Base-by-base conservation (phyloP, 2,113 vertebrate species). In the Dasyprocta punctata region DNA sequence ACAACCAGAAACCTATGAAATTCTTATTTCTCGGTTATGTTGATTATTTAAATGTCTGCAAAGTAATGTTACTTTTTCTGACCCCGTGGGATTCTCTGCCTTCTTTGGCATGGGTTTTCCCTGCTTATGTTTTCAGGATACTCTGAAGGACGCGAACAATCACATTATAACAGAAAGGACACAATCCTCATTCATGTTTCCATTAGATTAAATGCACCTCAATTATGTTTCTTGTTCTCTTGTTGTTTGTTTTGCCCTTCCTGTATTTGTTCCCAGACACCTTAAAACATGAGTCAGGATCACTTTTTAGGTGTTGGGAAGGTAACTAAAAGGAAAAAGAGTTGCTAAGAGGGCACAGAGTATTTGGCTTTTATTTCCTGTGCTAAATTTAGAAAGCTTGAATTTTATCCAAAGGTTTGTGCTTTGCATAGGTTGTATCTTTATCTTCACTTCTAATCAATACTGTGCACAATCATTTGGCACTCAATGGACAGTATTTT, bases 231-330 rank as follows among this genome's bases (percentile, higher is more conserved):
- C 94, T 97, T 54, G 33, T 84, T 81, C 83, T 89, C 82, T 44
- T 97, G 88, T 80, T 97, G 89, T 98, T 98, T 97, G 94, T 89
- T 86, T 97, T 78, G 22, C 82, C 0, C 95, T 98, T 98, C 98
- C 97, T 98, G 96, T 91, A 41, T 98, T 98, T 97, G 96, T 98
- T 97, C 67, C 49, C 95, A 96, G 94, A 98, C 90, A 97, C 96
- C 91, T 98, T 97, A 54, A 52, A 78, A 63, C 73, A 98, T 93
- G 94, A 97, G 95, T 96, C 96, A 98, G 52, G 63, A 84, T 78
- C n/a, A 83, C 87, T 95, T 89, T 95, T 90, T 94, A 96, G 96
- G 87, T 94, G 58, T 92, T 92, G 75, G 54, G 83, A 89, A 97
- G 87, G 92, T 97, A 92, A 75, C 85, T 95, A 63, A 94, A 28